Evolutionary conservation across 1,140 invertebrate species (phyloP), one percentile per base, ranked within the genome.

Genomic region (Aricia agestis): DNA sequence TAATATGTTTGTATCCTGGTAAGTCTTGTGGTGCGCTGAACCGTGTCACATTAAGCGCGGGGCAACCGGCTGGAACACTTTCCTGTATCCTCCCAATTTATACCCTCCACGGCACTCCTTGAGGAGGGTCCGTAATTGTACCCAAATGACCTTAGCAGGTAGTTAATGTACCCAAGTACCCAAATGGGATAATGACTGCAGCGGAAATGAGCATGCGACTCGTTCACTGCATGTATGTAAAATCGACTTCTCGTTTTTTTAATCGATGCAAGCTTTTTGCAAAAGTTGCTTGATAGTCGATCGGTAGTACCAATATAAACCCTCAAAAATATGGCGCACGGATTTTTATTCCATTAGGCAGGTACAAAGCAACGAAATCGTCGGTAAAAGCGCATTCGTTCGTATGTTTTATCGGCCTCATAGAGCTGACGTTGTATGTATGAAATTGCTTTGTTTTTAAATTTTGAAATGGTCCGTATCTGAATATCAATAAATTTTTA

Each of bases 11-110:
- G 45, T 52, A 52, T 52, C 45, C 45, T 15, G 10, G 11, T 1
- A 52, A 15, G 45, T 52, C 45, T 52, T 10, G 45, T 52, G 45
- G 74, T 75, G 59, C 70, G 68, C 57, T 69, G 68, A 72, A 71
- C 69, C 74, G 72, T 67, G 72, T 73, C 73, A 72, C 72, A 80
- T 75, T 74, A 82, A 78, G 70, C 76, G 77, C 72, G 75, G 57
- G 72, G 75, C 83, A 81, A 65, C 79, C 77, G 75, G 69, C 76
- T 69, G 82, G 79, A 85, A 83, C 82, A 78, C 78, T 81, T 83
- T 80, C 78, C 79, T 76, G 77, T 74, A 76, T 76, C 78, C 78
- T 80, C 76, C 76, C 75, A 71, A 76, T 76, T 81, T 79, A 73
- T 68, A 74, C 68, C 42, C 67, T 58, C 70, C 68, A 65, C 65